Evolutionary conservation across 1,140 invertebrate species (phyloP), one percentile per base, ranked within the genome.

Genomic region (Conopomorpha cramerella): DNA sequence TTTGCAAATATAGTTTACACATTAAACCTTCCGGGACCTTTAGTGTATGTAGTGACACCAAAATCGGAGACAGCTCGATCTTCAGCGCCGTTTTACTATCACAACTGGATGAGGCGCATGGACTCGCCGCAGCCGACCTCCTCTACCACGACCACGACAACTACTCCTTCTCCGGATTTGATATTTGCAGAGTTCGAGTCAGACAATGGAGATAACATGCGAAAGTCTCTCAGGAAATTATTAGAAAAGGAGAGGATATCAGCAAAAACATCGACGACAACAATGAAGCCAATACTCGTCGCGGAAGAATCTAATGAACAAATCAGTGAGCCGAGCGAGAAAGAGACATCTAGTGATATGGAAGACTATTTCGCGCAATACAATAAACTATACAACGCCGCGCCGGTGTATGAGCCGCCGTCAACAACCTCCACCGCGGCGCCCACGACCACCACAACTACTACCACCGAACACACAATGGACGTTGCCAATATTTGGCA

Each of bases 111-210:
- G 46, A 49, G 55, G 49, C 53, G 70, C 39, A 72, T 76, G 56
- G 70, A 76, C 23, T 39, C 55, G 1, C 46, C 41, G 15, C 26
- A 41, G 8, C 59, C 63, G 31, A 15, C 32, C 3, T 55, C 56
- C 2, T 41, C 49, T 1, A 56, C 56, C 3, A 50, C 55, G 1
- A 62, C 55, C 0, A 53, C 53, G 3, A 45, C 41, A 3, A 58
- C 41, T 38, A 38, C 48, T 10, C 60, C 60, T 34, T 68, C 67
- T 3, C 71, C 61, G 3, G 71, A 76, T 45, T 51, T 76, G 32
- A 76, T 76, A 44, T 76, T 76, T 43, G 71, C 67, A 0, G 71
- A 76, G 30, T 76, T 76, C 33, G 71, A 71, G 45, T 60, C 67
- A 4, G 52, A 56, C 40, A 49, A 41, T 8, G 53, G 45, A 8